Conservation (phyloP, 2,797 vertebrate genomes). For the Furcifer pardalis region DNA sequence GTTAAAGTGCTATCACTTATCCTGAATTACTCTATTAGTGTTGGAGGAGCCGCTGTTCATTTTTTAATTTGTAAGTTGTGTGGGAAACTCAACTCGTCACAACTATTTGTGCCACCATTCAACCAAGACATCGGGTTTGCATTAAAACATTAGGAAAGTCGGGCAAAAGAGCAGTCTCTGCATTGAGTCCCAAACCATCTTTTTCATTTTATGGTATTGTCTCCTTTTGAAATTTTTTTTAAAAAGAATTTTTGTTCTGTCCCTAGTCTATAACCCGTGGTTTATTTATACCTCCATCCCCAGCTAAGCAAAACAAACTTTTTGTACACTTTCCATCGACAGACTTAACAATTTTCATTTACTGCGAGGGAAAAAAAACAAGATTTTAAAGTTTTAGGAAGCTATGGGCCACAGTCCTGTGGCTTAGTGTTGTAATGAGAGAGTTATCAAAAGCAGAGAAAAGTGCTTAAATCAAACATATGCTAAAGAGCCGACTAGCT, state of each 20-base stretch:
- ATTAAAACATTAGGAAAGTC: slow-evolving; percentile 46
- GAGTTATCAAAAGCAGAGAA: slow-evolving; percentile 60
- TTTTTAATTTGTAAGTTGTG: not conserved
- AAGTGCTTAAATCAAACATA: slow-evolving; percentile 47
- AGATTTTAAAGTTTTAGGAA: slow-evolving; percentile 27
- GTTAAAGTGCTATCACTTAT: not conserved
- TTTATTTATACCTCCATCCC: not conserved
- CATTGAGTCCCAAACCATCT: not conserved
- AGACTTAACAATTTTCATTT: slow-evolving; percentile 21
- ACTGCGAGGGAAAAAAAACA: not conserved
- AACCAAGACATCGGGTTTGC: slow-evolving; percentile 22
- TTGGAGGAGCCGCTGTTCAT: not conserved
- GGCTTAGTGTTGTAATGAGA: slow-evolving; percentile 58
- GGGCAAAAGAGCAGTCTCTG: not conserved
- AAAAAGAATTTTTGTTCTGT: slow-evolving; percentile 41
- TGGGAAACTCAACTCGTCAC: not conserved
- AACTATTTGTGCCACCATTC: rapidly evolving
- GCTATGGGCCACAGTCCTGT: slow-evolving; percentile 52
- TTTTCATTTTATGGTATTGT: slow-evolving; percentile 1
- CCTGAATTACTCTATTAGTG: rapidly evolving
- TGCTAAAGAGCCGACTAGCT: slow-evolving; percentile 43
- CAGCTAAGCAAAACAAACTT: not conserved
- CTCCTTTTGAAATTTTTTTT: slow-evolving; percentile 22
- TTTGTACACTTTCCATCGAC: slow-evolving; percentile 21
- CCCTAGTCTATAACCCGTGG: slow-evolving; percentile 53